Base-by-base conservation (phyloP, 2,113 vertebrate genomes). In the Garra rufa region DNA sequence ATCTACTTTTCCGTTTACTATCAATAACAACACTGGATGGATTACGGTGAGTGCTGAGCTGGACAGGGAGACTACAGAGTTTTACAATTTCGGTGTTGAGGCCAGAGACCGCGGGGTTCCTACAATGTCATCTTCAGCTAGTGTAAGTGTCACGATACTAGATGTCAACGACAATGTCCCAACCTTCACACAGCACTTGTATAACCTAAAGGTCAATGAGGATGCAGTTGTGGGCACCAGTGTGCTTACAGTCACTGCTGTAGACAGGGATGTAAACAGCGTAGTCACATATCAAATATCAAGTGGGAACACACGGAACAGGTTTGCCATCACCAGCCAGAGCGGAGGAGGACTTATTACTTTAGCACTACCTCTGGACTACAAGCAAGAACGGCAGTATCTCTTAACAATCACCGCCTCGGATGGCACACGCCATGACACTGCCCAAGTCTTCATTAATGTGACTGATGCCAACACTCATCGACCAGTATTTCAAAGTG, bases 401-500 rank as follows among this genome's bases (percentile, higher is more conserved):
- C 94, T 96, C 61, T 92, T 97, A 74, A 94, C 95, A 0, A 94
- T 97, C 82, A 96, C 95, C 0, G 96, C 96, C 0, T 97, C 96
- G 0, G 96, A 97, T 0, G 96, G 96, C 81, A 95, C 94, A 0
- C 95, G 94, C 9, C 93, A 94, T 10, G 96, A 96, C 91, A 96
- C 95, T 0, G 95, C 95, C 0, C 96, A 96, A 89, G 95, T 97
- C 81, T 95, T 94, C 84, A 94, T 97, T 85, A 97, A 97, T 0
- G 92, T 97, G 85, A 96, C 96, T 0, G 96, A 97, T 67, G 96
- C 96, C 87, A 97, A 97, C 88, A 97, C 96, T 0, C 96, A 97
- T 84, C 93, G 96, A 19, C 96, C 96, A 0, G 96, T 97, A 34
- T 97, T 97, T 90, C 96, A 97, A 91, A 97, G 95, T 89, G 95